A percentile compares a stretch with the other conserved stretches of the same genome.
Evolutionary conservation across 2,888 invertebrate species (phyloP).

Genomic region (Scaptomyza reducta): DNA sequence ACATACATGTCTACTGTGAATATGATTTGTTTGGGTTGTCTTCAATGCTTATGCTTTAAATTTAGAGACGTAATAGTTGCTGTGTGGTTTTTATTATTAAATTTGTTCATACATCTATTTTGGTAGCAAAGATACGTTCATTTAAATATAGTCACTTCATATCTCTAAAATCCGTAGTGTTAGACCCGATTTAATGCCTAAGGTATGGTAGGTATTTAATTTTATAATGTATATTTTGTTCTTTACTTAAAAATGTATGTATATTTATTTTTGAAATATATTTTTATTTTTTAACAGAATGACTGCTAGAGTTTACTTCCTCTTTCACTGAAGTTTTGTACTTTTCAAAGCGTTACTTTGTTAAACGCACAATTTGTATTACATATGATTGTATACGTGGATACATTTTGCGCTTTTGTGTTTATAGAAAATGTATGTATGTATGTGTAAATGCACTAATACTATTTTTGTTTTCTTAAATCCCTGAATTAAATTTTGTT

Average conservation of each 20-base stretch:
- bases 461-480: slow-evolving; percentile 55
- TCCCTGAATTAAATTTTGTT: slow-evolving; percentile 83
- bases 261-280: slow-evolving; percentile 8
- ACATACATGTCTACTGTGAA: slow-evolving; percentile 40
- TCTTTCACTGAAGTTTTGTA: slow-evolving; percentile 66
- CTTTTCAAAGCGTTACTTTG: slow-evolving; percentile 67
- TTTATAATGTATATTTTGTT: slow-evolving; percentile 19
- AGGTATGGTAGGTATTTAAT: slow-evolving; percentile 23
- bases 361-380: slow-evolving; percentile 58
- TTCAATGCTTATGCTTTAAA: slow-evolving; percentile 42
- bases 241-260: slow-evolving; percentile 22
- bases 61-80: slow-evolving; percentile 12
- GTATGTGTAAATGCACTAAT: slow-evolving; percentile 43
- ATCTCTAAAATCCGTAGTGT: background rate
- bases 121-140: slow-evolving; percentile 20
- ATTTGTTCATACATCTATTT: slow-evolving; percentile 13
- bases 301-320: slow-evolving; percentile 52
- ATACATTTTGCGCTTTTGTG: slow-evolving; percentile 23
- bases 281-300: slow-evolving; percentile 34
- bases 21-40: slow-evolving; percentile 31
- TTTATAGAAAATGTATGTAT: slow-evolving; percentile 37
- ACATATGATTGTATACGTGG: slow-evolving; percentile 20
- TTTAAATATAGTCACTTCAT: slow-evolving; percentile 20
- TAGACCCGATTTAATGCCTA: slow-evolving; percentile 18
- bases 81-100: slow-evolving; percentile 7